Conservation (phyloP, 2,113 vertebrate species). For the Proterorhinus semilunaris region DNA sequence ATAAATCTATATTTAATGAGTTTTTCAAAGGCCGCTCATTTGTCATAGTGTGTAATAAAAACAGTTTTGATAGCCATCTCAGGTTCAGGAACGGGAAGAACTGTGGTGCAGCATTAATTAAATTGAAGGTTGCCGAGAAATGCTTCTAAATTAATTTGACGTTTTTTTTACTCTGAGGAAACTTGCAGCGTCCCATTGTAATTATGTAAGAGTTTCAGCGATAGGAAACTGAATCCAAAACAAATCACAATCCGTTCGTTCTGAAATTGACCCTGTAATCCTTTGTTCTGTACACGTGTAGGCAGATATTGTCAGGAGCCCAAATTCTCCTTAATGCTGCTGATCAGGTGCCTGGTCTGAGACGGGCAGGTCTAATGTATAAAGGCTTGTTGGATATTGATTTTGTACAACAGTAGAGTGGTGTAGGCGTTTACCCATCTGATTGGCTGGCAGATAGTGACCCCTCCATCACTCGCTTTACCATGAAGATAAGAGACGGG, state of each 20-base stretch:
- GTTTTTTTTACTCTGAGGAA: constrained; percentile 48
- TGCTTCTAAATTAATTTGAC: constrained; percentile 45
- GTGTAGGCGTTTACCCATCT: constrained; percentile 48
- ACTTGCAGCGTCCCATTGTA: constrained; percentile 42
- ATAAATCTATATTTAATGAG: constrained; percentile 63
- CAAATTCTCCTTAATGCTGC: constrained; percentile 29
- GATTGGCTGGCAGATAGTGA: constrained; percentile 48
- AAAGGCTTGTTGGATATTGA: constrained; percentile 41
- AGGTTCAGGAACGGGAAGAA: constrained; percentile 42
- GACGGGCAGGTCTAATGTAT: constrained; percentile 40
- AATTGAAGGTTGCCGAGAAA: constrained; percentile 54
- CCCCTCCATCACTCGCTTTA: constrained; percentile 33
- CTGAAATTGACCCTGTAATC: background rate
- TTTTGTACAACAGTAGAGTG: constrained; percentile 41
- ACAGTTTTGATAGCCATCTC: constrained; percentile 64
- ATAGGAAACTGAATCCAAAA: background rate
- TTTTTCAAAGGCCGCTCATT: constrained; percentile 53
- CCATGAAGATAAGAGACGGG: constrained; percentile 55
- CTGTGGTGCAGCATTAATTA: constrained; percentile 48
- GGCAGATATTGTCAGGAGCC: constrained; percentile 4
- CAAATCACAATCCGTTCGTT: background rate
- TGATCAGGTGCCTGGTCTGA: constrained; percentile 28
- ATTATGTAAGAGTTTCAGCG: constrained; percentile 39
- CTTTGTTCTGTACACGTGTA: constrained; percentile 6
- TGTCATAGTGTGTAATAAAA: constrained; percentile 61